Conservation (phyloP, 2,888 invertebrate genomes). For the Megalurothrips usitatus region DNA sequence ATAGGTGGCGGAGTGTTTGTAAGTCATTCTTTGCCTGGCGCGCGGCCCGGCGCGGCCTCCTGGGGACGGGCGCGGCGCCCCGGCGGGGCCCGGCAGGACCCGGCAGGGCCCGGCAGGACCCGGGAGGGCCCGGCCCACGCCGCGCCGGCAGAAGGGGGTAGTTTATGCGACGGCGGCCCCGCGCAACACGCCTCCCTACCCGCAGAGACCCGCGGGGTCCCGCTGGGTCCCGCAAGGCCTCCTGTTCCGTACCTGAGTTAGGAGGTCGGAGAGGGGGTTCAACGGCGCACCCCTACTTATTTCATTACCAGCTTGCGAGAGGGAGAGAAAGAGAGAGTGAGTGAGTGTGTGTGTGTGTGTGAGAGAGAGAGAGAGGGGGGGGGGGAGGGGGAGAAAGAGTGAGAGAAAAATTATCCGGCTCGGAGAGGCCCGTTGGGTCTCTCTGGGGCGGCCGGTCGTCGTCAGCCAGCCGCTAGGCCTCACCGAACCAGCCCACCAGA, state of each 20-base stretch:
- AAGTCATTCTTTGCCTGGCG: slow-evolving; percentile 5
- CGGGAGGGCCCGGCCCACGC: not conserved
- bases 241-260: not conserved
- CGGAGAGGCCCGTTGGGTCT: too few species aligned
- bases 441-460: too few species aligned
- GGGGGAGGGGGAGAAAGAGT: too few species aligned
- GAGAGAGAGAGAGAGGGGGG: too few species aligned
- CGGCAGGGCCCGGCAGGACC: too few species aligned
- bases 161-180: not conserved
- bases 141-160: not conserved
- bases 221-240: not conserved
- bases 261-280: not conserved
- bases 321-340: not conserved
- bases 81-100: too few species aligned
- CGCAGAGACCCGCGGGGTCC: not conserved
- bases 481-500: too few species aligned
- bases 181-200: not conserved
- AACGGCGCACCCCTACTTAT: not conserved
- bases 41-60: not conserved
- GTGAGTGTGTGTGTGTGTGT: too few species aligned
- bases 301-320: not conserved
- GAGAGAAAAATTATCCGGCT: too few species aligned
- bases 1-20: slow-evolving; percentile 11
- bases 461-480: too few species aligned
- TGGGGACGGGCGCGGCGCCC: too few species aligned